Conservation (phyloP, 2,888 invertebrate genomes). For the Diploptera punctata region DNA sequence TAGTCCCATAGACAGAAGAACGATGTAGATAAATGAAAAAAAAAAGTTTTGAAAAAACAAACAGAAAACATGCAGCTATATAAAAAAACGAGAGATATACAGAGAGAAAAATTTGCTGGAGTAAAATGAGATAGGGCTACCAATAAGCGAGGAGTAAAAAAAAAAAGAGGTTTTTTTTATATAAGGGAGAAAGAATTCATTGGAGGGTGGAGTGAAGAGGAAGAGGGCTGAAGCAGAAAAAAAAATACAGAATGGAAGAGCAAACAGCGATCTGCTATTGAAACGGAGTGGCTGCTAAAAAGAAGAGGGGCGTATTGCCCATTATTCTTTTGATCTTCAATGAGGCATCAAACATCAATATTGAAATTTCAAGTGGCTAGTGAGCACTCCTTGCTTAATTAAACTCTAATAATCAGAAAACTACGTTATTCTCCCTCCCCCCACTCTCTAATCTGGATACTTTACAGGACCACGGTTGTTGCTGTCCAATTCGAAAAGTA, state of each 20-base stretch:
- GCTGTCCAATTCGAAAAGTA: no score
- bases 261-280: conserved; percentile 36
- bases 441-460: no score
- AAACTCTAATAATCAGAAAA: conserved; percentile 44
- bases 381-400: conserved; percentile 48
- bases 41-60: conserved; percentile 27
- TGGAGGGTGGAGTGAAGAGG: conserved; percentile 15
- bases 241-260: conserved; percentile 28
- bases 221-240: conserved; percentile 12
- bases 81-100: conserved; percentile 5
- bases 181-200: conserved; percentile 22
- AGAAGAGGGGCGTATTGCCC: conserved; percentile 29
- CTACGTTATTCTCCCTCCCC: neutral
- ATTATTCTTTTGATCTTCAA: conserved; percentile 45
- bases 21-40: conserved; percentile 27
- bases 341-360: conserved; percentile 50
- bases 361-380: conserved; percentile 54
- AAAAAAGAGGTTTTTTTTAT: conserved; percentile 24
- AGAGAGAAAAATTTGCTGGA: conserved; percentile 25
- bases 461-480: neutral
- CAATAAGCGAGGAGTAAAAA: conserved; percentile 28
- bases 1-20: conserved; percentile 22
- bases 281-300: conserved; percentile 19
- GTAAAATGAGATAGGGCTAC: conserved; percentile 20
- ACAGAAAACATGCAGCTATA: conserved; percentile 22